Evolutionary conservation across 2,888 invertebrate genomes (phyloP).

Genomic region (Spialia ferax): DNA sequence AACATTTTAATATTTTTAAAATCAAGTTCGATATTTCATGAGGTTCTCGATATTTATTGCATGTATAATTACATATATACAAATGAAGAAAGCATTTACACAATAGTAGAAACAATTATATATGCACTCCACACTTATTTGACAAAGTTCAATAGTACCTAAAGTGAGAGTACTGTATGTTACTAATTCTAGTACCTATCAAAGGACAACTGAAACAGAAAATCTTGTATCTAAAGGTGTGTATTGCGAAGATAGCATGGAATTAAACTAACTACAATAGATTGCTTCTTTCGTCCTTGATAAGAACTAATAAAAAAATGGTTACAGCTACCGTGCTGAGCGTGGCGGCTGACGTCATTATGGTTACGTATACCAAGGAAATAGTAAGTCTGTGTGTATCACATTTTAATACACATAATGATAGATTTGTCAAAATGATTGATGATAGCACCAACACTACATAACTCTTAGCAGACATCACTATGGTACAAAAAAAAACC

Average conservation of each 20-base stretch:
- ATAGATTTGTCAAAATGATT: not conserved
- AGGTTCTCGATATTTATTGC: constrained; percentile 40
- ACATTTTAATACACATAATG: not conserved
- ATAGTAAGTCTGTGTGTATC: not conserved
- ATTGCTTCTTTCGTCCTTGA: constrained; percentile 14
- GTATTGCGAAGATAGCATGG: not conserved
- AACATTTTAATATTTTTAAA: constrained; percentile 4
- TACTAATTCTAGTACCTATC: not conserved
- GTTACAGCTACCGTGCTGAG: not conserved
- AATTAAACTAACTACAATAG: constrained; percentile 11
- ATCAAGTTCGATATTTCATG: constrained; percentile 51
- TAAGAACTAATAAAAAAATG: not conserved
- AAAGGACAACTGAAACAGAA: constrained; percentile 8
- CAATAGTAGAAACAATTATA: not conserved
- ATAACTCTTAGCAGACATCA: not conserved
- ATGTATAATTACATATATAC: constrained; percentile 40
- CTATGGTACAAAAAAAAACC: not conserved
- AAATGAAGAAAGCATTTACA: constrained; percentile 42
- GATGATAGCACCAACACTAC: constrained; percentile 22
- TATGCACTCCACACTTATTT: constrained; percentile 7
- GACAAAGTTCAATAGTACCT: not conserved
- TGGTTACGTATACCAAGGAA: not conserved
- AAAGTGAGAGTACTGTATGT: not conserved
- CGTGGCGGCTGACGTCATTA: constrained; percentile 6
- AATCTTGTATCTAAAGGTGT: not conserved